A percentile compares a stretch with the other conserved stretches of the same genome.
Evolutionary conservation across 2,888 invertebrate species (phyloP).

Genomic region (Pristionchus maxplancki): DNA sequence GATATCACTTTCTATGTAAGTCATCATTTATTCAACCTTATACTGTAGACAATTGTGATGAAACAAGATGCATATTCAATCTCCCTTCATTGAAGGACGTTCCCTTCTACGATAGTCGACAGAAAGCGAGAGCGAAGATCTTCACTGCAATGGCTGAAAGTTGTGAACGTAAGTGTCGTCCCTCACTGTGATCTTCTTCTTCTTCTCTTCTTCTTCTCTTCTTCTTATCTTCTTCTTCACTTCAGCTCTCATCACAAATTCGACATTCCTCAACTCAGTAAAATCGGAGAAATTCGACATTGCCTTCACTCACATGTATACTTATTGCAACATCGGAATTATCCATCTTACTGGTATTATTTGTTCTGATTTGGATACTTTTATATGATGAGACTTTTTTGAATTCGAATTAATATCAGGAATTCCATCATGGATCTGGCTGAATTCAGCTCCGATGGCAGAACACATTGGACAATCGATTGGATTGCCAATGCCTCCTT

Average conservation of each 20-base stretch:
- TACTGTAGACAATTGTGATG: background rate
- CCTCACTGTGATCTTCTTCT: too few species aligned
- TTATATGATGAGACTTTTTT: background rate
- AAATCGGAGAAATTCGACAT: conserved; percentile 40
- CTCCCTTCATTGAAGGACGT: conserved; percentile 31
- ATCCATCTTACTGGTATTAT: conserved; percentile 2
- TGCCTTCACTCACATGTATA: conserved; percentile 50
- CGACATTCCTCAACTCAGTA: background rate
- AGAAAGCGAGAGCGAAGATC: background rate
- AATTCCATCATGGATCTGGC: conserved; percentile 49
- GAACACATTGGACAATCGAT: conserved; percentile 48
- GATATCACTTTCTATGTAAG: conserved; percentile 37
- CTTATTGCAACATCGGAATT: conserved; percentile 35
- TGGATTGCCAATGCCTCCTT: conserved; percentile 46
- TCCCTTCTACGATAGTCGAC: conserved; percentile 39
- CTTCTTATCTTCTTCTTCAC: too few species aligned
- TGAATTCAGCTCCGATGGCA: conserved; percentile 16
- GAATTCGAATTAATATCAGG: background rate
- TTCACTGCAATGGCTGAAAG: conserved; percentile 17
- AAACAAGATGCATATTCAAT: background rate
- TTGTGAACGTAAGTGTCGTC: conserved; percentile 39
- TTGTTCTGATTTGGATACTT: background rate
- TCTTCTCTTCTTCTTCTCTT: too few species aligned
- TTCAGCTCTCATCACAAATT: conserved; percentile 40
- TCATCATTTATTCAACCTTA: background rate